Evolutionary conservation across 2,113 vertebrate species (phyloP).

Genomic region (Nothocercus nigrocapillus): DNA sequence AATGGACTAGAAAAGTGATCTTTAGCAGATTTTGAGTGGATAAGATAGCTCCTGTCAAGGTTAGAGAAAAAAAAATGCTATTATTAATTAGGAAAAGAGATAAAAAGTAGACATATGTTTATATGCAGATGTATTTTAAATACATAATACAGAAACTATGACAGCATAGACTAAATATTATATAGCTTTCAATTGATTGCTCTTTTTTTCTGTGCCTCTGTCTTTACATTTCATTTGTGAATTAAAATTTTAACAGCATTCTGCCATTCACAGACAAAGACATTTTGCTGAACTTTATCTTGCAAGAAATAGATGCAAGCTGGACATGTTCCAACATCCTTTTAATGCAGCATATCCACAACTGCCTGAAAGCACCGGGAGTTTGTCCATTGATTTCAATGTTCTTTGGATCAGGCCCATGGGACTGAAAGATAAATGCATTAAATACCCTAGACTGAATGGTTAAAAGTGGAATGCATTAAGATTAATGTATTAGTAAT

Average conservation of each 20-base stretch:
- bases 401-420: not conserved
- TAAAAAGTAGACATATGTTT: rapidly evolving
- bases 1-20: not conserved
- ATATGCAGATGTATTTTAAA: not conserved
- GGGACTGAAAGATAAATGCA: not conserved
- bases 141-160: not conserved
- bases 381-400: not conserved
- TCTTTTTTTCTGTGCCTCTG: not conserved
- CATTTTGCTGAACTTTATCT: not conserved
- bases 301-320: not conserved
- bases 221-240: not conserved
- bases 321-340: not conserved
- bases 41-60: not conserved
- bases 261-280: not conserved
- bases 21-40: not conserved
- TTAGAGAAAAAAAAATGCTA: not conserved
- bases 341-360: not conserved
- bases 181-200: not conserved
- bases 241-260: not conserved
- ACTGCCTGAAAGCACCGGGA: rapidly evolving
- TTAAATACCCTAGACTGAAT: not conserved
- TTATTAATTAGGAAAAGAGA: not conserved
- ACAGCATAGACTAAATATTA: not conserved
- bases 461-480: not conserved
- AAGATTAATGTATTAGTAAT: not conserved